Conservation (phyloP, 2,888 invertebrate species). For the Brenthis daphne region DNA sequence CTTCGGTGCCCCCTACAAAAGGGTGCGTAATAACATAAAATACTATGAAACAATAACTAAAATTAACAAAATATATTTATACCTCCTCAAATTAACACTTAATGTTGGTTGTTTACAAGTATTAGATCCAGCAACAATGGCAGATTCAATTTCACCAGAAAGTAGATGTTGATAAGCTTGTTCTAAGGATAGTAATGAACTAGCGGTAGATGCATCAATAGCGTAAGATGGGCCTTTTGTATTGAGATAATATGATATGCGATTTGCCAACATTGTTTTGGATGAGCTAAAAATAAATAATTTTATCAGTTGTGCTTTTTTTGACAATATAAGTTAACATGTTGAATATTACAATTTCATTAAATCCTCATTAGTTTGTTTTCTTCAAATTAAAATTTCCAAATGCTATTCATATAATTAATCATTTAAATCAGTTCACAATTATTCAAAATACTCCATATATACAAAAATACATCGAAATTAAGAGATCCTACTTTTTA, state of each 20-base stretch:
- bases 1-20: no score
- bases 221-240: slow-evolving; percentile 6
- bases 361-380: no score
- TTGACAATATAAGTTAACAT: not conserved
- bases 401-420: no score
- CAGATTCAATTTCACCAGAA: slow-evolving; percentile 2
- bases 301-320: not conserved
- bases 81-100: slow-evolving; percentile 2
- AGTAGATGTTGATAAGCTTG: not conserved
- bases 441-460: no score
- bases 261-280: slow-evolving; percentile 10
- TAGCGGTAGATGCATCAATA: not conserved
- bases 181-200: not conserved
- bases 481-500: no score
- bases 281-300: slow-evolving; percentile 6
- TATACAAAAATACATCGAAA: no score
- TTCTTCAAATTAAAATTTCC: no score
- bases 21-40: not conserved
- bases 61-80: not conserved
- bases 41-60: not conserved
- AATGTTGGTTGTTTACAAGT: slow-evolving; percentile 4
- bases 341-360: no score
- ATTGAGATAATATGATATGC: slow-evolving; percentile 8
- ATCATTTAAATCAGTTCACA: no score
- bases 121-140: slow-evolving; percentile 10